Conservation (phyloP, 2,888 invertebrate genomes). For the Clusia tigrina region DNA sequence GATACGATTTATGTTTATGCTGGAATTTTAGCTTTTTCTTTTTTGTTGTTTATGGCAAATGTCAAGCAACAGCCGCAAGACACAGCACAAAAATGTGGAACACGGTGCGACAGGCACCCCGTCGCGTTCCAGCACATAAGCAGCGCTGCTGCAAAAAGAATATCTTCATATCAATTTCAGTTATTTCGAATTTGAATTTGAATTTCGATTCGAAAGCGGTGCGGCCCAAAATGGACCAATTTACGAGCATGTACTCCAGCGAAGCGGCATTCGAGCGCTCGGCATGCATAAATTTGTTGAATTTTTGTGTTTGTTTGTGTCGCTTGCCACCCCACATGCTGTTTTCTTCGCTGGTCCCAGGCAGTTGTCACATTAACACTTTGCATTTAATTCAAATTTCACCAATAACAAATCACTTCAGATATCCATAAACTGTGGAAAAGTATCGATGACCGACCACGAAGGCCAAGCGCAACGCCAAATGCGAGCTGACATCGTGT, state of each 20-base stretch:
- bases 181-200: not conserved
- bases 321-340: not conserved
- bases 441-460: too few species aligned
- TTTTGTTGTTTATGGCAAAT: not conserved
- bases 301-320: not conserved
- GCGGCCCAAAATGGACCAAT: not conserved
- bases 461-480: too few species aligned
- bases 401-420: too few species aligned
- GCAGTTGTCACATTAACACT: slow-evolving; percentile 9
- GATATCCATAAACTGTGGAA: too few species aligned
- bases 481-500: too few species aligned
- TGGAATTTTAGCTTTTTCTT: not conserved
- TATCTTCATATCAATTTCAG: not conserved
- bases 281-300: not conserved
- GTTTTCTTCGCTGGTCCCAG: not conserved
- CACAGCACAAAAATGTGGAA: not conserved
- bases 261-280: not conserved
- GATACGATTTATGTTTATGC: not conserved
- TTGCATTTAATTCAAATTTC: slow-evolving; percentile 8
- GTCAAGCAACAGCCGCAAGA: not conserved
- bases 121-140: too few species aligned
- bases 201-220: not conserved
- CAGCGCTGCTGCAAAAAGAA: not conserved
- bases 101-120: too few species aligned
- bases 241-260: not conserved